Percentiles rank a stretch among this genome's conserved stretches.
These are phyloP conservation scores for Planococcus citri DNA, from an alignment of 1,140 invertebrate species.

Conservation along the genomic window DNA sequence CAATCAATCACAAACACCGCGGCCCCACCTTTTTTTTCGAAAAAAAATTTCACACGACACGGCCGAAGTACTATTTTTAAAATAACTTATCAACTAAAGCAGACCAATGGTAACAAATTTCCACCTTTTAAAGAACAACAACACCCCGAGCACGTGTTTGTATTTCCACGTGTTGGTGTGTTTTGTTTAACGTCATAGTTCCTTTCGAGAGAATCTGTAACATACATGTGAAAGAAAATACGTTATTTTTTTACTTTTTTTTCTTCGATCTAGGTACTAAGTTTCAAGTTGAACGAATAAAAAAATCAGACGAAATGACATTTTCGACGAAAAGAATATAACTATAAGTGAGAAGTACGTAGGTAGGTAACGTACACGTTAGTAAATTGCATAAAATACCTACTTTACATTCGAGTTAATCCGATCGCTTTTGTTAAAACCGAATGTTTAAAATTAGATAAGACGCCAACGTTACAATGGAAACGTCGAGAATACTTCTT, in stretches of 20 bases:
- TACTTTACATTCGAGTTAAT: neutral
- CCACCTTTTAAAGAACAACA: neutral
- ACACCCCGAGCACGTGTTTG: neutral
- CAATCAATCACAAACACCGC: too few species aligned
- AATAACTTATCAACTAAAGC: neutral
- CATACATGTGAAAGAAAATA: neutral
- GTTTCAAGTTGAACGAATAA: too few species aligned
- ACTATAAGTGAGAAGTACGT: too few species aligned
- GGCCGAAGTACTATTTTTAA: neutral
- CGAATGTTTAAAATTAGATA: neutral
- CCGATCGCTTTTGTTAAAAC: neutral
- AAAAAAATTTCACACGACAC: too few species aligned
- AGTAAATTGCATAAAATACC: neutral
- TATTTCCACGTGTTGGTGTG: neutral
- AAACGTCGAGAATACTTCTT: neutral
- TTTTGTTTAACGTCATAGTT: too few species aligned
- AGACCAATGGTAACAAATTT: slow-evolving; percentile 7
- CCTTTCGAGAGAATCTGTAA: neutral
- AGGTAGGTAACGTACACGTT: neutral
- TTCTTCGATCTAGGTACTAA: too few species aligned
- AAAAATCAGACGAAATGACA: too few species aligned
- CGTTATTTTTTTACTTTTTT: too few species aligned
- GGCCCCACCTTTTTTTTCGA: too few species aligned
- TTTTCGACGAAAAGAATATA: slow-evolving; percentile 1
- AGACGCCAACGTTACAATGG: neutral